Percentiles rank a stretch among this genome's conserved stretches.
phyloP scores from a whole-genome alignment of 1,140 invertebrate genomes.

The Globodera rostochiensis region DNA sequence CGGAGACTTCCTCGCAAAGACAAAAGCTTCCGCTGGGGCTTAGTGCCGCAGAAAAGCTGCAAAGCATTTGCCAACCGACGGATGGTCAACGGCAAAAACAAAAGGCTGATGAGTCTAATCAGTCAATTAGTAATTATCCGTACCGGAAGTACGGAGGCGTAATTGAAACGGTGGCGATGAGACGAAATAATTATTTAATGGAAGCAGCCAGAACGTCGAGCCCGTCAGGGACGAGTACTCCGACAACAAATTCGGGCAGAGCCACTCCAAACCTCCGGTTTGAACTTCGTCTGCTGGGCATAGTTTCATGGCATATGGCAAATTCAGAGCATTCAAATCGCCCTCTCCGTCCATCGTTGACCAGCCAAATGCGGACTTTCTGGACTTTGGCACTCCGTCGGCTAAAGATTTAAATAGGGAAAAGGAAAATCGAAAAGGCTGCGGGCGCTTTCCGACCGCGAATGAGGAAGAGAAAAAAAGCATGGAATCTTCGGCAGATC shows the following conservation, averaged over 20 bases:
- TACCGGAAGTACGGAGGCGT: neutral
- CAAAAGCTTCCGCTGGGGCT: slow-evolving; percentile 2
- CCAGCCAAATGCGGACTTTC: neutral
- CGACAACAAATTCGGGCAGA: slow-evolving; percentile 15
- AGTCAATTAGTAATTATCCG: slow-evolving; percentile 9
- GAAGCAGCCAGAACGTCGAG: slow-evolving; percentile 10
- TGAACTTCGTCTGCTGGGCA: neutral
- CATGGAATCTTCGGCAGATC: neutral
- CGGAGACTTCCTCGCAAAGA: neutral
- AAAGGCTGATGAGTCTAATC: neutral
- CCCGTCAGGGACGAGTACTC: neutral
- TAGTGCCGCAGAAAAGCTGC: slow-evolving; percentile 17
- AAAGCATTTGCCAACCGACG: neutral
- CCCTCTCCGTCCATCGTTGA: neutral
- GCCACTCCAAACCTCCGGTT: slow-evolving; percentile 6
- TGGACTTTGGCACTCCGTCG: slow-evolving; percentile 8
- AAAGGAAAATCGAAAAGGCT: slow-evolving; percentile 18
- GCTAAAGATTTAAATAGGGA: slow-evolving; percentile 3
- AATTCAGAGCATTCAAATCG: neutral
- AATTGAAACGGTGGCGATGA: slow-evolving; percentile 18
- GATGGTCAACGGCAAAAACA: slow-evolving; percentile 5
- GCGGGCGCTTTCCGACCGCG: slow-evolving; percentile 25
- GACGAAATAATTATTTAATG: slow-evolving; percentile 19
- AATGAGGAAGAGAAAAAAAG: slow-evolving; percentile 21
- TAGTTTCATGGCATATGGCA: neutral